These are phyloP conservation scores for Donacobius atricapilla DNA, from an alignment of 2,113 vertebrate genomes.

Conservation along the genomic window DNA sequence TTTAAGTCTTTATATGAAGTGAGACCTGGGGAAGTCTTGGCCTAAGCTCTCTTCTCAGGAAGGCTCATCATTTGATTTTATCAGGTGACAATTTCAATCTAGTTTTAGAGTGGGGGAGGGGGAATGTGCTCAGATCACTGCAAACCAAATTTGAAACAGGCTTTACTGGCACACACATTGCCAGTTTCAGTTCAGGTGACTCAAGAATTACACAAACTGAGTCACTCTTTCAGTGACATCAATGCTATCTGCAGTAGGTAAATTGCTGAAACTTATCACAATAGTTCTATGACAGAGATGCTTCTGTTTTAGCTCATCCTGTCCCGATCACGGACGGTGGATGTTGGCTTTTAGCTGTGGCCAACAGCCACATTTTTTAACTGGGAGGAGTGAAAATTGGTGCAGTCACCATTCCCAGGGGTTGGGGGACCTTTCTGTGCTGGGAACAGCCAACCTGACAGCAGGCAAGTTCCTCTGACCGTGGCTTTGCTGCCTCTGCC, in stretches of 20 bases:
- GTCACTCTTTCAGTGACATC: constrained; percentile 3
- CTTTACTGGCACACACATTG: neutral
- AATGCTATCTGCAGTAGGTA: neutral
- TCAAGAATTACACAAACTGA: constrained; percentile 3
- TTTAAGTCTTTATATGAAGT: neutral
- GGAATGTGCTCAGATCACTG: neutral
- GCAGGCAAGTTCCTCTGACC: neutral
- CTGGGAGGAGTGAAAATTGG: neutral
- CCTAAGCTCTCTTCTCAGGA: neutral
- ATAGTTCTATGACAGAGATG: neutral
- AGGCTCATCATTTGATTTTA: neutral
- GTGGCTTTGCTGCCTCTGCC: neutral
- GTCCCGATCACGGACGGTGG: neutral
- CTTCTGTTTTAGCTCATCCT: neutral
- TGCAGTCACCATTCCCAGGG: neutral
- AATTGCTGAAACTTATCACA: neutral
- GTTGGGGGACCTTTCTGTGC: neutral
- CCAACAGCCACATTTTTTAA: neutral
- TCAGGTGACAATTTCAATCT: neutral
- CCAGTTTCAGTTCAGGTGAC: constrained; percentile 8
- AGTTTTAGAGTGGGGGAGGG: neutral
- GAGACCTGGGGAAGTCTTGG: neutral
- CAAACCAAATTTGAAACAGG: neutral
- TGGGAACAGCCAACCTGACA: neutral
- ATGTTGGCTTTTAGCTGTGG: neutral